Percentiles rank a stretch among this genome's conserved stretches.
These are phyloP conservation scores for Acanthaster planci DNA, from an alignment of 35 echinoderm and acorn worm genomes.

Conservation along the genomic window DNA sequence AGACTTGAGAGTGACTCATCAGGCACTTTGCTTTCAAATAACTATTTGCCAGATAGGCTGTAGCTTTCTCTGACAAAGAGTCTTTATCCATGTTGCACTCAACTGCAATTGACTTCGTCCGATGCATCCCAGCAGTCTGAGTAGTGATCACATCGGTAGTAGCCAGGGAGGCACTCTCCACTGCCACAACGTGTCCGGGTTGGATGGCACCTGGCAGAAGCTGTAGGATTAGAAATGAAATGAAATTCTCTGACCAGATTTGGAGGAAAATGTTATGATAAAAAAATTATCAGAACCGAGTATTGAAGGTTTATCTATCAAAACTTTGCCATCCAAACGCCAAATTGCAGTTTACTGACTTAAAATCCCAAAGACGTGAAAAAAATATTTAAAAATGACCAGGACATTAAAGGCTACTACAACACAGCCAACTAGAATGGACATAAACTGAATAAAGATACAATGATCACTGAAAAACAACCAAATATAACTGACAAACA, in stretches of 20 bases:
- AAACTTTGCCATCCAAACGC: not conserved
- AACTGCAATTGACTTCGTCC: slow-evolving; percentile 69
- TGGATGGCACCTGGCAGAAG: not conserved
- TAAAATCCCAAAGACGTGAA: too few species aligned
- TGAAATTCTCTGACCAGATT: too few species aligned
- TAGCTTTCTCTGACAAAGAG: not conserved
- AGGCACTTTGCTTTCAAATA: not conserved
- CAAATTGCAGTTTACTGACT: too few species aligned
- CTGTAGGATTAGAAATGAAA: not conserved
- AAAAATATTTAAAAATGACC: too few species aligned
- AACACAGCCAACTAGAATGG: too few species aligned
- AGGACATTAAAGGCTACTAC: too few species aligned
- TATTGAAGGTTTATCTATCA: too few species aligned
- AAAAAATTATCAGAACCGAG: too few species aligned
- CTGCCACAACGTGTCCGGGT: not conserved
- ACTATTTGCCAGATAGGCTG: not conserved
- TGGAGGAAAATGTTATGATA: too few species aligned
- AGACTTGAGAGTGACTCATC: not conserved
- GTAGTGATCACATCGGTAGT: slow-evolving; percentile 67
- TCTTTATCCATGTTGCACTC: not conserved
- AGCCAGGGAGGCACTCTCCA: slow-evolving; percentile 55
- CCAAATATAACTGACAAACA: too few species aligned
- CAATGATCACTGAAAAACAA: too few species aligned
- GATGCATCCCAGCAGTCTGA: slow-evolving; percentile 69
- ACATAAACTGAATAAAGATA: too few species aligned